Conservation (phyloP, 2,888 invertebrate genomes). For the Synergus gifuensis region DNA sequence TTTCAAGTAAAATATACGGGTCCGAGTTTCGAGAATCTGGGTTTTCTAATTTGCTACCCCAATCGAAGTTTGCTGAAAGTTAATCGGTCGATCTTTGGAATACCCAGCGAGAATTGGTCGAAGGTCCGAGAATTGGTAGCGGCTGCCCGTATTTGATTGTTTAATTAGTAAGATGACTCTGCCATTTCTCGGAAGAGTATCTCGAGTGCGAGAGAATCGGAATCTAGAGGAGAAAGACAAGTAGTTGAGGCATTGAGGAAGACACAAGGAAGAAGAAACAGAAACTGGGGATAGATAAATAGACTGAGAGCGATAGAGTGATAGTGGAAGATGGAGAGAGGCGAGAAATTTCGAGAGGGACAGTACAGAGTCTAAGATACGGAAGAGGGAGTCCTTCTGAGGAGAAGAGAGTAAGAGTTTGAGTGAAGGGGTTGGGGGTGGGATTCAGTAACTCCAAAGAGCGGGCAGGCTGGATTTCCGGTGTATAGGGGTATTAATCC, state of each 20-base stretch:
- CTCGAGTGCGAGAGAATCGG: constrained; percentile 52
- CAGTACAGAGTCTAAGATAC: constrained; percentile 46
- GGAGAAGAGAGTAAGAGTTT: constrained; percentile 53
- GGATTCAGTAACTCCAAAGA: constrained; percentile 67
- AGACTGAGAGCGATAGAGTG: constrained; percentile 44
- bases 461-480: constrained; percentile 71
- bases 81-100: constrained; percentile 72
- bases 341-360: constrained; percentile 53
- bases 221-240: constrained; percentile 59
- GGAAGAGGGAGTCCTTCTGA: constrained; percentile 54
- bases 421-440: constrained; percentile 50
- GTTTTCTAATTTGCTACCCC: constrained; percentile 56
- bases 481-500: constrained; percentile 78
- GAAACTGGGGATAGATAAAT: constrained; percentile 43
- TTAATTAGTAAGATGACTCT: constrained; percentile 77
- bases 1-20: not conserved
- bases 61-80: constrained; percentile 72
- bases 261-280: constrained; percentile 29
- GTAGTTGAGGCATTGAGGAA: constrained; percentile 54
- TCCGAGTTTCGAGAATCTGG: constrained; percentile 47
- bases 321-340: constrained; percentile 48
- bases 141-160: constrained; percentile 77
- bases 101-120: constrained; percentile 66
- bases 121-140: constrained; percentile 61
- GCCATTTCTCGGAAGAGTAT: constrained; percentile 63